A percentile compares a stretch with the other conserved stretches of the same genome.
These are phyloP conservation scores for Hippasteria phrygiana DNA, from an alignment of 53 echinoderm and acorn worm genomes.

Conservation along the genomic window DNA sequence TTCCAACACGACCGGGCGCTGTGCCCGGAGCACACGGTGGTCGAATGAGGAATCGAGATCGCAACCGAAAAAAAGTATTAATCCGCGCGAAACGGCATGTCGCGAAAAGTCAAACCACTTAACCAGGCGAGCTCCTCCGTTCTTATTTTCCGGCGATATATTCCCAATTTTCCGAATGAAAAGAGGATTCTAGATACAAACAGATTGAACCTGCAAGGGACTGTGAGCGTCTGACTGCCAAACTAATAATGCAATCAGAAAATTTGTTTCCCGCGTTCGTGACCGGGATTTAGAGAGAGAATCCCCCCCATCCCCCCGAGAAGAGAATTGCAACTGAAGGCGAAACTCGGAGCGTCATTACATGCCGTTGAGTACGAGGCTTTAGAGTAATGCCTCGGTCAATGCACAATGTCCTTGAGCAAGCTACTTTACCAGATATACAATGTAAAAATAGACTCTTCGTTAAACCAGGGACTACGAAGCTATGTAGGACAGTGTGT, in stretches of 20 bases:
- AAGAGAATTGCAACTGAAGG: no score
- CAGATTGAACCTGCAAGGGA: not conserved
- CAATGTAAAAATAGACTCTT: no score
- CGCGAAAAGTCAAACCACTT: not conserved
- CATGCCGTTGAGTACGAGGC: not conserved
- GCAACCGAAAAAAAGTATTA: not conserved
- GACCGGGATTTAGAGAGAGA: not conserved
- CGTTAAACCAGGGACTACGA: no score
- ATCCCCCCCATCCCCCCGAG: no score
- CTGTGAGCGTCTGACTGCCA: not conserved
- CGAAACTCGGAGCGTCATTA: no score
- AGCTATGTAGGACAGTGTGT: no score
- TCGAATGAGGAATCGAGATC: not conserved
- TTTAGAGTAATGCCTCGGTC: not conserved
- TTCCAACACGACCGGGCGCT: not conserved
- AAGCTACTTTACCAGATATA: not conserved
- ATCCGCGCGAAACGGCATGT: not conserved
- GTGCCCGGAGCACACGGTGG: not conserved
- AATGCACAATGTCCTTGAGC: not conserved
- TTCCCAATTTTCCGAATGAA: conserved; percentile 14
- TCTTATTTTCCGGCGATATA: not conserved
- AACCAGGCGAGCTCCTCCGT: no score
- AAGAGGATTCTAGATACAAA: not conserved
- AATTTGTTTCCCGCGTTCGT: not conserved
- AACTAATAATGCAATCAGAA: not conserved